A percentile compares a stretch with the other conserved stretches of the same genome.
Evolutionary conservation across 1,140 invertebrate genomes (phyloP).

Genomic region (Drosophila ironensis): DNA sequence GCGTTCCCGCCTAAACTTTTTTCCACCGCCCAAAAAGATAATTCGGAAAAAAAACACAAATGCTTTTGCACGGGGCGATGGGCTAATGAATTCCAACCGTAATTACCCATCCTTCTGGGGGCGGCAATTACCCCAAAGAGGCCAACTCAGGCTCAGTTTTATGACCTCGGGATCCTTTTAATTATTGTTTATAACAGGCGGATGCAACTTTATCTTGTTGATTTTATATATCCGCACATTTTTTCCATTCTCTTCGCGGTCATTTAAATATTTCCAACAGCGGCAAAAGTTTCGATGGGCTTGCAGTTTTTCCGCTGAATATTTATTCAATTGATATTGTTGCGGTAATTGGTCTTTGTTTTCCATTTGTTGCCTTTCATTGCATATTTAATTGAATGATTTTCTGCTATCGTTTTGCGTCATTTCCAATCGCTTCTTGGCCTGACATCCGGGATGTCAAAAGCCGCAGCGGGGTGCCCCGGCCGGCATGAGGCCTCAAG

Average conservation of each 20-base stretch:
- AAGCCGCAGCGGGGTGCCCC: not conserved
- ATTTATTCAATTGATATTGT: constrained; percentile 64
- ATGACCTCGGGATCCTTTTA: constrained; percentile 63
- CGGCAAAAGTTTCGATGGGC: constrained; percentile 65
- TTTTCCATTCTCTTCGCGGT: constrained; percentile 1
- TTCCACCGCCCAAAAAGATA: not conserved
- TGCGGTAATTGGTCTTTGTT: constrained; percentile 55
- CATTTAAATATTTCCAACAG: constrained; percentile 64
- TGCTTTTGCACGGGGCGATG: constrained; percentile 10
- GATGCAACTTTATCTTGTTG: constrained; percentile 60
- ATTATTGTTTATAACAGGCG: constrained; percentile 74
- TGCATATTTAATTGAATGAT: constrained; percentile 70
- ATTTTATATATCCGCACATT: constrained; percentile 31
- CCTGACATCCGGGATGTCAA: not conserved
- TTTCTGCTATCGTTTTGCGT: constrained; percentile 1
- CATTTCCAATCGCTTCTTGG: not conserved
- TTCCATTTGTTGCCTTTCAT: constrained; percentile 46
- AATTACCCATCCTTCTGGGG: constrained; percentile 37
- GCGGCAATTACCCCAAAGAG: constrained; percentile 23
- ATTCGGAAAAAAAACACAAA: not conserved
- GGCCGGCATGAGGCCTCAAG: constrained; percentile 3
- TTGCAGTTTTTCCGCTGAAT: constrained; percentile 52
- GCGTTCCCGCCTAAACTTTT: not conserved
- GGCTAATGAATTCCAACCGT: constrained; percentile 64
- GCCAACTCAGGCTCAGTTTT: constrained; percentile 22